phyloP scores from a whole-genome alignment of 2,888 invertebrate species.

The Synergus gifuensis region DNA sequence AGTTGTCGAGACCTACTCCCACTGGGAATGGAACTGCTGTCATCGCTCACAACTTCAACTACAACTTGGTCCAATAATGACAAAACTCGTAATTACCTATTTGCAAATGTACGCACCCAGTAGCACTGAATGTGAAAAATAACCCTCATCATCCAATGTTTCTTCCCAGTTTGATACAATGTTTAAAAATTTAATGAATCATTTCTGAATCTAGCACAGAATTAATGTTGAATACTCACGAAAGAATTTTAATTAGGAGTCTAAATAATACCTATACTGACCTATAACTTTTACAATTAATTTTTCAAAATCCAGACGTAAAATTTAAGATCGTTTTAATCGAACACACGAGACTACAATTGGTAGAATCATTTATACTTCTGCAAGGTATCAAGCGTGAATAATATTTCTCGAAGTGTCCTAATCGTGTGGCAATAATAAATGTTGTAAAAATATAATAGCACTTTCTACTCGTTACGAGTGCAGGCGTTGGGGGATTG shows the following conservation, averaged over 20 bases:
- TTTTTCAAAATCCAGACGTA: not conserved
- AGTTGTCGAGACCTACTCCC: not conserved
- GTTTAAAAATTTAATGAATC: not conserved
- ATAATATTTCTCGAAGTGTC: constrained; percentile 19
- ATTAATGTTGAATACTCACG: not conserved
- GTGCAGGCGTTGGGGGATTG: not conserved
- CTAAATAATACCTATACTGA: not conserved
- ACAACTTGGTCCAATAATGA: constrained; percentile 54
- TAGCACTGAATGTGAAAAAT: not conserved
- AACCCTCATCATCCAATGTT: not conserved
- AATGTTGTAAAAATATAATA: constrained; percentile 9
- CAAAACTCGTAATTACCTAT: constrained; percentile 68
- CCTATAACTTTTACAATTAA: not conserved
- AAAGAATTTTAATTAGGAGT: not conserved
- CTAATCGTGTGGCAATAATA: not conserved
- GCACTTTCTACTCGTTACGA: constrained; percentile 19
- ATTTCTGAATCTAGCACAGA: not conserved
- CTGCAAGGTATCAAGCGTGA: not conserved
- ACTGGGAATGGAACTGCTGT: not conserved
- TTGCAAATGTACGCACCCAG: constrained; percentile 55
- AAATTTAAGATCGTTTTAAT: not conserved
- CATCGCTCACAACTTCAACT: not conserved
- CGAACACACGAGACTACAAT: not conserved
- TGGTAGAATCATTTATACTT: not conserved
- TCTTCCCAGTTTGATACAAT: not conserved